Evolutionary conservation across 2,888 invertebrate species (phyloP).

Genomic region (Tineola bisselliella): DNA sequence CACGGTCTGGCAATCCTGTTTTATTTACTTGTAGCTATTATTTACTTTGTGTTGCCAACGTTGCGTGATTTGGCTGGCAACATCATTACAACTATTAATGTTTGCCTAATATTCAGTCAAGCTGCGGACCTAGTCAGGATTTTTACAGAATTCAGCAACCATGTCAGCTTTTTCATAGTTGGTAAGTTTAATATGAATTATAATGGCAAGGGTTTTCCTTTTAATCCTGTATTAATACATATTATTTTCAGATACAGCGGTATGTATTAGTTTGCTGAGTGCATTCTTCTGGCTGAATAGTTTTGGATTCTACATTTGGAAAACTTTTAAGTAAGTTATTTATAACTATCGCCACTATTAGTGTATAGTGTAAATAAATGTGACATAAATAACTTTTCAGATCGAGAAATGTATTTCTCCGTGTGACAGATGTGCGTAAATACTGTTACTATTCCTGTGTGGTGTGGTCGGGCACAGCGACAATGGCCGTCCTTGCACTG

Average conservation of each 20-base stretch:
- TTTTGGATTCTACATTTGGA: slow-evolving; percentile 89
- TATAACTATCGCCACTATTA: background rate
- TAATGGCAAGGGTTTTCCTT: background rate
- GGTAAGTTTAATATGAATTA: slow-evolving; percentile 53
- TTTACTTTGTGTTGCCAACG: slow-evolving; percentile 86
- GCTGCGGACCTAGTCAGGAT: slow-evolving; percentile 81
- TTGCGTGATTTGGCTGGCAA: slow-evolving; percentile 84
- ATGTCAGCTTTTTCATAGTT: slow-evolving; percentile 81
- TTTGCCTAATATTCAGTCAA: slow-evolving; percentile 81
- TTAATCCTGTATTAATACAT: background rate
- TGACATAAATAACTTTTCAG: slow-evolving; percentile 53
- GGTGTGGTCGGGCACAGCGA: slow-evolving; percentile 78
- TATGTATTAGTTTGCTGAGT: slow-evolving; percentile 79
- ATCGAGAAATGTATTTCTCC: slow-evolving; percentile 83
- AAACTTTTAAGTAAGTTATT: slow-evolving; percentile 77
- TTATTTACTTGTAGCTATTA: slow-evolving; percentile 76
- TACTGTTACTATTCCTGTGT: slow-evolving; percentile 88
- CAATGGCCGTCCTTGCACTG: slow-evolving; percentile 78
- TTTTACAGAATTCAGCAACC: slow-evolving; percentile 82
- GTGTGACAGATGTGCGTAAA: slow-evolving; percentile 86
- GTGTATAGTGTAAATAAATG: too few species aligned
- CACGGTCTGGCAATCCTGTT: slow-evolving; percentile 78
- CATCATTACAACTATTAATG: slow-evolving; percentile 82
- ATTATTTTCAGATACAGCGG: slow-evolving; percentile 77
- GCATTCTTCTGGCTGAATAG: slow-evolving; percentile 90